Conservation (phyloP, 2,888 invertebrate genomes). For the Oscheius sp. region DNA sequence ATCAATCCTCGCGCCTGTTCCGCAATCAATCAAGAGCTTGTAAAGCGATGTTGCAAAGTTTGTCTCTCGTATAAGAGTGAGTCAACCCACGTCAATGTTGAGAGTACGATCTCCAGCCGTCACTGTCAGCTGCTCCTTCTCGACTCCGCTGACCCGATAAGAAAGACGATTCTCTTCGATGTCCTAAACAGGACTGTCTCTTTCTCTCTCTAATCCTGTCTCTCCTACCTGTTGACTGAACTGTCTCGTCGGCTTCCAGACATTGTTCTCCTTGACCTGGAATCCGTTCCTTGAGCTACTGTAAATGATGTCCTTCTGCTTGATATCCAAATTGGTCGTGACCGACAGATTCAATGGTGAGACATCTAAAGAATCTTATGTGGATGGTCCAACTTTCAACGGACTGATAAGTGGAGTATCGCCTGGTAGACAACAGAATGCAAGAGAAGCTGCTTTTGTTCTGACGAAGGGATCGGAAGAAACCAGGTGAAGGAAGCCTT, state of each 20-base stretch:
- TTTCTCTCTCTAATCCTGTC: not conserved
- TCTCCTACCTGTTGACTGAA: constrained; percentile 51
- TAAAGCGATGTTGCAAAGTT: not conserved
- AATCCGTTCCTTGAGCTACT: constrained; percentile 40
- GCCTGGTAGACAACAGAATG: constrained; percentile 43
- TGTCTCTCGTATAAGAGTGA: no score
- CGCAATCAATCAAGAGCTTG: constrained; percentile 7
- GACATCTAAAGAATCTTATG: constrained; percentile 4
- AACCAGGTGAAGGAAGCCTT: constrained; percentile 48
- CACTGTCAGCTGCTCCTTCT: constrained; percentile 42
- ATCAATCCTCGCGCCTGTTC: constrained; percentile 18
- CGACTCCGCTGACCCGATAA: constrained; percentile 44
- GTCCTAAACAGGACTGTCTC: constrained; percentile 31
- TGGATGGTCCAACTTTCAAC: not conserved
- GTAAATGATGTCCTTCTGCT: constrained; percentile 52
- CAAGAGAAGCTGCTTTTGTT: constrained; percentile 42
- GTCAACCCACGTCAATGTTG: constrained; percentile 28
- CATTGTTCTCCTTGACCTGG: not conserved
- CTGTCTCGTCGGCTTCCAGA: constrained; percentile 32
- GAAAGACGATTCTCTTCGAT: constrained; percentile 38
- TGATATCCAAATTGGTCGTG: constrained; percentile 60
- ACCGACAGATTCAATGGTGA: constrained; percentile 53
- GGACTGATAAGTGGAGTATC: constrained; percentile 43
- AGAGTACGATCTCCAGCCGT: constrained; percentile 47
- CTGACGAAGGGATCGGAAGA: constrained; percentile 59